Conservation (phyloP, 1,140 invertebrate species). For the Sycobia sp. region DNA sequence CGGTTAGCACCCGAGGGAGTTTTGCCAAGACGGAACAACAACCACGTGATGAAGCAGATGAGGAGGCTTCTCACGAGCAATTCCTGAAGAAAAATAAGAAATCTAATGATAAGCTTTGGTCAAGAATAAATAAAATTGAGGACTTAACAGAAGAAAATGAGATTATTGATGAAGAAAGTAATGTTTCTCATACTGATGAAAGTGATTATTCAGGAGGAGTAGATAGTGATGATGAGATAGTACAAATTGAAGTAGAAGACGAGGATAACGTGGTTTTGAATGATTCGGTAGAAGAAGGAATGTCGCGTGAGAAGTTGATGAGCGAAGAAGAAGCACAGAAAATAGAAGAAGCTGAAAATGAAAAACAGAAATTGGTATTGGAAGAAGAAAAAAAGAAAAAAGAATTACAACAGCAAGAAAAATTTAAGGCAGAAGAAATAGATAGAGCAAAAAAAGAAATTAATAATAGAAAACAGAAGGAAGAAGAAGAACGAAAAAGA, state of each 20-base stretch:
- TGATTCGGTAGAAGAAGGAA: not conserved
- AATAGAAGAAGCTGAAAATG: constrained; percentile 27
- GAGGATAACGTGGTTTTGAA: constrained; percentile 1
- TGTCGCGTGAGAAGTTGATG: constrained; percentile 26
- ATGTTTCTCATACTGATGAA: not conserved
- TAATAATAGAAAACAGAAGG: constrained; percentile 2
- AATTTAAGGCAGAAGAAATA: constrained; percentile 23
- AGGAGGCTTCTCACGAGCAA: constrained; percentile 7
- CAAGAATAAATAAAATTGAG: constrained; percentile 19
- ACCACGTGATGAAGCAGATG: constrained; percentile 35
- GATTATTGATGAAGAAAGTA: constrained; percentile 17
- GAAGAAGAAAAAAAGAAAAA: constrained; percentile 32
- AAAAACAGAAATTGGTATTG: constrained; percentile 23
- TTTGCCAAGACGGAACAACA: constrained; percentile 42
- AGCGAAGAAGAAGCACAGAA: constrained; percentile 31
- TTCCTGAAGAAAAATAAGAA: not conserved
- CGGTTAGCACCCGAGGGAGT: constrained; percentile 34
- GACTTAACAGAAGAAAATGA: constrained; percentile 29
- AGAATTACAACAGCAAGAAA: constrained; percentile 32
- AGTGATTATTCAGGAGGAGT: constrained; percentile 22
- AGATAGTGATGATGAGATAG: constrained; percentile 21
- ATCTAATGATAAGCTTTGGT: not conserved
- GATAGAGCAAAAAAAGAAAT: constrained; percentile 6
- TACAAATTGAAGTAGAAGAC: constrained; percentile 35
- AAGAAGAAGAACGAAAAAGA: constrained; percentile 13